Percentiles rank a stretch among this genome's conserved stretches.
These are phyloP conservation scores for Xestobium rufovillosum DNA, from an alignment of 2,888 invertebrate genomes.

Conservation along the genomic window DNA sequence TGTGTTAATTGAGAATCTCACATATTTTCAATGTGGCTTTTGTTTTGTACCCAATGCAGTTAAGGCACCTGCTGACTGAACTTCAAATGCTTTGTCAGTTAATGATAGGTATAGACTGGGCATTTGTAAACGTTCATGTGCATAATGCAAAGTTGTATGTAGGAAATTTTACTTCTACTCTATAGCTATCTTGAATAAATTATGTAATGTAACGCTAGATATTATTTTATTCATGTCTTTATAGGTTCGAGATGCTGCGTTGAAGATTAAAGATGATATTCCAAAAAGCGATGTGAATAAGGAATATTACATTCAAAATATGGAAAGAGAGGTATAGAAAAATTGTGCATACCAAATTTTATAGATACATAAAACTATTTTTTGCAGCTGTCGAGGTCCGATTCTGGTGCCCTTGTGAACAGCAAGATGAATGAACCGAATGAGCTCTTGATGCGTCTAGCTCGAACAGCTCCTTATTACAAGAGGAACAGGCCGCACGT, in stretches of 20 bases:
- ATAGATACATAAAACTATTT: conserved; percentile 1
- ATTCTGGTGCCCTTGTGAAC: conserved; percentile 50
- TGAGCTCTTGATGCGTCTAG: conserved; percentile 78
- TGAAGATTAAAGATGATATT: conserved; percentile 83
- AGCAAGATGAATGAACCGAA: conserved; percentile 70
- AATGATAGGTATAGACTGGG: too few relatives aligned
- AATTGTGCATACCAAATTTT: conserved; percentile 23
- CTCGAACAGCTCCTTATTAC: conserved; percentile 90
- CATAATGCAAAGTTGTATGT: too few relatives aligned
- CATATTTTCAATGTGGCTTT: too few relatives aligned
- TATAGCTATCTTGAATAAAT: too few relatives aligned
- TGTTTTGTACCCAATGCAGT: too few relatives aligned
- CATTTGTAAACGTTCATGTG: too few relatives aligned
- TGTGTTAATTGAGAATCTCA: too few relatives aligned
- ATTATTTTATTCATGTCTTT: too few relatives aligned
- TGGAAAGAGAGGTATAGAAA: conserved; percentile 66
- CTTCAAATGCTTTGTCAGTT: too few relatives aligned
- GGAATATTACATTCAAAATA: conserved; percentile 88
- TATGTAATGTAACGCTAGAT: too few relatives aligned
- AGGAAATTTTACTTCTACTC: too few relatives aligned
- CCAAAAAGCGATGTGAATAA: conserved; percentile 93
- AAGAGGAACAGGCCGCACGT: conserved; percentile 92
- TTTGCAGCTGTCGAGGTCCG: conserved; percentile 36
- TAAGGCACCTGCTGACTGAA: too few relatives aligned
- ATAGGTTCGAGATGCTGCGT: conserved; percentile 76